Base-by-base conservation (phyloP, 2,888 invertebrate genomes). In the Machimus rusticus region DNA sequence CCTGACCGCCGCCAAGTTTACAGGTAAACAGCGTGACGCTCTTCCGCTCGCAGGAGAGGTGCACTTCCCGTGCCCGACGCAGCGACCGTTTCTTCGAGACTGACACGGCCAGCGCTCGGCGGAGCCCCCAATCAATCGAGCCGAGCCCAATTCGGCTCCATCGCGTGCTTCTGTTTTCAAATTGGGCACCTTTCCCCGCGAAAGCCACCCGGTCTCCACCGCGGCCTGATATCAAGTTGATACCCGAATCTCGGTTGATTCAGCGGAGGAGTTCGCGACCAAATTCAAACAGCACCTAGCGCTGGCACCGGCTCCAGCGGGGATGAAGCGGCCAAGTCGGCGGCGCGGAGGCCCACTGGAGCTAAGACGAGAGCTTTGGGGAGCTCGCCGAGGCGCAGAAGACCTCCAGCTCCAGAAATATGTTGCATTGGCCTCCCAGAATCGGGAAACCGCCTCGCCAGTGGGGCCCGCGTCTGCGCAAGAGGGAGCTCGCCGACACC, bases 151-250 rank as follows among this genome's bases (percentile, higher is more conserved):
- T 34, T 57, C 66, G 57, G 31, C 55, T 81, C 82, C 57, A 82
- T 82, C 82, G 82, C 82, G 82, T 82, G 82, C 82, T 82, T 82
- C 82, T 82, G 82, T 82, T 82, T 82, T 82, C 12, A 79, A 46
- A 55, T 14, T 55, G 31, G 66, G 31, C 51, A 37, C 82, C 82
- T 82, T 37, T 82, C 82, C 82, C 82, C 57, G 82, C 82, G 66
- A 82, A 82, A 82, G 82, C 82, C n/a, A 28, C 66, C 66, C 66
- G 12, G 28, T 34, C 76, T 16, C 76, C 37, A 76, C 16, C n/a
- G 28, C n/a, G 16, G 16, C 19, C 5, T 28, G 66, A 28, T 66
- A 66, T 66, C 66, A 5, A 66, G 12, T 23, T 66, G 66, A 28
- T 66, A 66, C 14, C 66, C 66, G 28, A 79, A 79, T 79, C 79